A percentile compares a stretch with the other conserved stretches of the same genome.
phyloP scores from a whole-genome alignment of 2,113 vertebrate species.

The Cyphomyrus discorhynchus region DNA sequence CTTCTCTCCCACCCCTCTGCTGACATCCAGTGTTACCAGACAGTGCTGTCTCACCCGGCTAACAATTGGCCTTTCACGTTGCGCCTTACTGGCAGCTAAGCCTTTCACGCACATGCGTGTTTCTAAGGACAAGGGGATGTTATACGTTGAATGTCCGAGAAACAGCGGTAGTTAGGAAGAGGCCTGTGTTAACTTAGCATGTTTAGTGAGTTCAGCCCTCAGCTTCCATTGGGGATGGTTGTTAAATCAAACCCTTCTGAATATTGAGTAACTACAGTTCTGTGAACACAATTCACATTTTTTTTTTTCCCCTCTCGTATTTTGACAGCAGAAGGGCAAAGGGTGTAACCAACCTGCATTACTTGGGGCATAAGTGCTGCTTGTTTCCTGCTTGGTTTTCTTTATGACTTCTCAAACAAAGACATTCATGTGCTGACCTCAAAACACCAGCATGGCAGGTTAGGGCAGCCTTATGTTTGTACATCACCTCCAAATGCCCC shows the following conservation, averaged over 20 bases:
- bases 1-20: conserved; percentile 20
- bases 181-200: background rate
- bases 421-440: background rate
- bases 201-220: background rate
- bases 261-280: background rate
- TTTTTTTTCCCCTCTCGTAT: background rate
- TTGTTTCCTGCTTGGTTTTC: background rate
- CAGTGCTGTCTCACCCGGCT: conserved; percentile 11
- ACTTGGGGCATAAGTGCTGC: background rate
- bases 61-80: conserved; percentile 25
- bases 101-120: background rate
- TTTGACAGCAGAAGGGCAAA: background rate
- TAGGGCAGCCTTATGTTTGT: background rate
- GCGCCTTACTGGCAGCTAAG: background rate
- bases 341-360: background rate
- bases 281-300: background rate
- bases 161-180: background rate
- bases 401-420: background rate
- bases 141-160: background rate
- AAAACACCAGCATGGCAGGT: background rate
- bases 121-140: background rate
- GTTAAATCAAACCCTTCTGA: background rate
- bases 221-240: too few relatives aligned
- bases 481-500: background rate
- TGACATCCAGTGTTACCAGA: conserved; percentile 18